Conservation (phyloP, 2,797 vertebrate genomes). For the Gadopsis bispinosus region DNA sequence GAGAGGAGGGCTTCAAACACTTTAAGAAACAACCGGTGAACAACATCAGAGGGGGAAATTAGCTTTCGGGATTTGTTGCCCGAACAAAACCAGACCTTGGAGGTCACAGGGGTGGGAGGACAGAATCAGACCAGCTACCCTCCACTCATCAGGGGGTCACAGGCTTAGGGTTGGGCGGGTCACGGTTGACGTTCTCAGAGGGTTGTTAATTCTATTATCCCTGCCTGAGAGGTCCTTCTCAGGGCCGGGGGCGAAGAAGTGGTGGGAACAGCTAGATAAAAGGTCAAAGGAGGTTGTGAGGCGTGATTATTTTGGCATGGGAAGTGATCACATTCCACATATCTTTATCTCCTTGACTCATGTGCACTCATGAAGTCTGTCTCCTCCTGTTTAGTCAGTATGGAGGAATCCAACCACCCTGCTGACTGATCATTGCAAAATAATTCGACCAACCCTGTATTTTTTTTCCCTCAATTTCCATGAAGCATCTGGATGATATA, state of each 20-base stretch:
- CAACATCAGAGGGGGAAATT: conserved; percentile 75
- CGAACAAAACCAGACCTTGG: conserved; percentile 70
- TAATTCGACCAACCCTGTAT: background rate
- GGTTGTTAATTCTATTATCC: conserved; percentile 82
- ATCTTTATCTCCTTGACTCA: conserved; percentile 68
- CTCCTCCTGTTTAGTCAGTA: conserved; percentile 42
- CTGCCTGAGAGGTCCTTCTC: conserved; percentile 75
- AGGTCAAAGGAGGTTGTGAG: conserved; percentile 62
- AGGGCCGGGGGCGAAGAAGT: conserved; percentile 48
- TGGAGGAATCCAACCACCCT: conserved; percentile 17
- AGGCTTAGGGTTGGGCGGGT: conserved; percentile 55
- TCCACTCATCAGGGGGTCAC: conserved; percentile 68
- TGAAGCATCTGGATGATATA: background rate
- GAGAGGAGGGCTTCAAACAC: conserved; percentile 50
- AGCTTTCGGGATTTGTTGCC: conserved; percentile 80
- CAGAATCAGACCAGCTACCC: conserved; percentile 61
- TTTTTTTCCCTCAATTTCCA: background rate
- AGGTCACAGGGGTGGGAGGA: conserved; percentile 69
- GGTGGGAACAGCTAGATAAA: conserved; percentile 46
- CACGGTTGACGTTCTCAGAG: conserved; percentile 65
- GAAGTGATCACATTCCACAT: conserved; percentile 74
- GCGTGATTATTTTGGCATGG: conserved; percentile 65
- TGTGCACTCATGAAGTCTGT: conserved; percentile 48
- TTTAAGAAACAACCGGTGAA: conserved; percentile 60
- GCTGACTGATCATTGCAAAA: conserved; percentile 41